A percentile compares a stretch with the other conserved stretches of the same genome.
Evolutionary conservation across 1,140 invertebrate species (phyloP).

Genomic region (Diabrotica virgifera): DNA sequence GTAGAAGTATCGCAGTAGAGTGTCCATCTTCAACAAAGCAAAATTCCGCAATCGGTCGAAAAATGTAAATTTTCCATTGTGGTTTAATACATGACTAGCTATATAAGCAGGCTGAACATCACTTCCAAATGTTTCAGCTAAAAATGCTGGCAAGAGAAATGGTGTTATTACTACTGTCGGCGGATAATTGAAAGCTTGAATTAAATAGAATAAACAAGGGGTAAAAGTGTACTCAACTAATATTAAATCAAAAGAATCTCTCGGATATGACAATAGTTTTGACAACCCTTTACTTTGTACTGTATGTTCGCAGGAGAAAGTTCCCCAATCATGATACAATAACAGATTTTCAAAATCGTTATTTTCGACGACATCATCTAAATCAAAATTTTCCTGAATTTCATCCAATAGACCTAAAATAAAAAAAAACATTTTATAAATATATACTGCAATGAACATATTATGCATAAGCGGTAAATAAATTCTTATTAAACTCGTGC

Average conservation of each 20-base stretch:
- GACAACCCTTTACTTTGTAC: constrained; percentile 27
- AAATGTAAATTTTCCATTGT: constrained; percentile 25
- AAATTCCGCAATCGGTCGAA: constrained; percentile 26
- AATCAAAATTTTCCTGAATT: no score
- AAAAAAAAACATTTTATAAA: no score
- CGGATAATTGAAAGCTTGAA: constrained; percentile 26
- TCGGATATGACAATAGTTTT: constrained; percentile 27
- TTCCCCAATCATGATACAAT: constrained; percentile 14
- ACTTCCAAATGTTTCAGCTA: constrained; percentile 29
- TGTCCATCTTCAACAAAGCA: background rate
- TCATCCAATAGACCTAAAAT: no score
- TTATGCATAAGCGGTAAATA: no score
- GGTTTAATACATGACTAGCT: constrained; percentile 17
- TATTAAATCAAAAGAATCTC: constrained; percentile 34
- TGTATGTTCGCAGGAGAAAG: constrained; percentile 20
- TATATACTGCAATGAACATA: no score
- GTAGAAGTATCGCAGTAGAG: no score
- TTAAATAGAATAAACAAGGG: constrained; percentile 30
- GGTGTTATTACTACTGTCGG: constrained; percentile 30
- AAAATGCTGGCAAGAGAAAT: constrained; percentile 27
- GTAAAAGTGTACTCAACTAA: constrained; percentile 29
- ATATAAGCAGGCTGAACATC: constrained; percentile 20
- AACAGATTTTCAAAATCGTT: constrained; percentile 5
- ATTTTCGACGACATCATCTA: no score
- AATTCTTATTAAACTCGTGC: no score